phyloP scores from a whole-genome alignment of 1,140 invertebrate genomes.

The Tetraneura akinire region DNA sequence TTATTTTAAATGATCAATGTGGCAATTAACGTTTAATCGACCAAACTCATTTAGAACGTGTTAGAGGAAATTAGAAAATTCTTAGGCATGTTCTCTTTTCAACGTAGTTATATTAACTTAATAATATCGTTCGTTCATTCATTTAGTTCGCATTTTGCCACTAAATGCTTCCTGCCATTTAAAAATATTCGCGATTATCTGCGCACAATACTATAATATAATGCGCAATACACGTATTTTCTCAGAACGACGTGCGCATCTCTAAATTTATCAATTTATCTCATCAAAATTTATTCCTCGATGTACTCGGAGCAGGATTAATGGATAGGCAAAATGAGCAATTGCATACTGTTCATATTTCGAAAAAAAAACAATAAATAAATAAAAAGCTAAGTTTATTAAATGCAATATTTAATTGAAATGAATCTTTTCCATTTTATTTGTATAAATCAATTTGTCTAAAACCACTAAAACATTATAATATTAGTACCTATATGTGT shows the following conservation, averaged over 20 bases:
- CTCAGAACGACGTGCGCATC: neutral
- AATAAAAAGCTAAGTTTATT: too few relatives aligned
- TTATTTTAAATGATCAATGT: neutral
- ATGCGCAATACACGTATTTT: neutral
- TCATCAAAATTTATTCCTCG: neutral
- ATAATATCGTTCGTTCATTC: neutral
- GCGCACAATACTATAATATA: too few relatives aligned
- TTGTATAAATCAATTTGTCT: too few relatives aligned
- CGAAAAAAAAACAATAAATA: too few relatives aligned
- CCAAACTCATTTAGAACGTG: neutral
- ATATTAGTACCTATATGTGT: too few relatives aligned
- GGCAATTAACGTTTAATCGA: neutral
- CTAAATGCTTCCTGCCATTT: neutral
- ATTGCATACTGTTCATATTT: too few relatives aligned
- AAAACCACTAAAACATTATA: too few relatives aligned
- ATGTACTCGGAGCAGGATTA: too few relatives aligned
- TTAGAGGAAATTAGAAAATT: neutral
- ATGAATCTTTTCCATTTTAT: too few relatives aligned
- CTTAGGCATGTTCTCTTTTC: neutral
- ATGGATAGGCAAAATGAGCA: too few relatives aligned
- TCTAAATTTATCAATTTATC: too few relatives aligned
- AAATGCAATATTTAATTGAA: too few relatives aligned
- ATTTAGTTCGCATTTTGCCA: neutral
- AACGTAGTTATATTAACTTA: conserved; percentile 32
- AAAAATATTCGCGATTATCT: conserved; percentile 18